phyloP scores from a whole-genome alignment of 2,797 vertebrate genomes.

The Mormyrops boulengeri region DNA sequence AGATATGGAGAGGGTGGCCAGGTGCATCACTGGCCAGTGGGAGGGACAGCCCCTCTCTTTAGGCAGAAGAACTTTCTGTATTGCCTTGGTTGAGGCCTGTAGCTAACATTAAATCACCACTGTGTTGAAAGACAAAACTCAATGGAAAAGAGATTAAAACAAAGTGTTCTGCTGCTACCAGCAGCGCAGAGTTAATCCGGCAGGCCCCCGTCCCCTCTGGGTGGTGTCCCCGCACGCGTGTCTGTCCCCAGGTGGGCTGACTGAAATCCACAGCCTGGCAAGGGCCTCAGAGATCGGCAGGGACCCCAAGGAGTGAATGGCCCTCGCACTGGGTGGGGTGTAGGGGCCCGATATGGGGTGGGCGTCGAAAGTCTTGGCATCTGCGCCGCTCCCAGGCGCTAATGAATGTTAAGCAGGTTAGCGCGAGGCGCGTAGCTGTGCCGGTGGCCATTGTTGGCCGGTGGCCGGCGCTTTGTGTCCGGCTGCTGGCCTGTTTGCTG shows the following conservation, averaged over 20 bases:
- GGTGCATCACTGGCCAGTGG: neutral
- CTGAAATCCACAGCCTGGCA: neutral
- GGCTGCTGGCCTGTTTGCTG: slow-evolving; percentile 61
- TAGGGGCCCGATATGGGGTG: neutral
- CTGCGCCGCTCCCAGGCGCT: slow-evolving; percentile 47
- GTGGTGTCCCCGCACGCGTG: neutral
- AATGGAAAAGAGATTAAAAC: neutral
- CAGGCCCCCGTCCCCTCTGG: neutral
- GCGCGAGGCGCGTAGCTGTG: slow-evolving; percentile 68
- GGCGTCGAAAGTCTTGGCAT: slow-evolving; percentile 17
- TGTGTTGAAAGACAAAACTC: neutral
- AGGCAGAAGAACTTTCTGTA: neutral
- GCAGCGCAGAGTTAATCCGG: neutral
- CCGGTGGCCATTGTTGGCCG: slow-evolving; percentile 68
- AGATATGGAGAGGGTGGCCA: neutral
- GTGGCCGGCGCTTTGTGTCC: slow-evolving; percentile 58
- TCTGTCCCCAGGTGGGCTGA: neutral
- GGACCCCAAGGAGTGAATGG: neutral
- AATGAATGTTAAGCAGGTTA: slow-evolving; percentile 86
- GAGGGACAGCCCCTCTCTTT: neutral
- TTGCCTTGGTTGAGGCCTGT: neutral
- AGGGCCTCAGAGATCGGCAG: neutral
- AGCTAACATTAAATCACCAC: neutral
- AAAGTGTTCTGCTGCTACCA: neutral
- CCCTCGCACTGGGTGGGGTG: neutral